Base-by-base conservation (phyloP, 2,888 invertebrate genomes). In the Parochlus steinenii region DNA sequence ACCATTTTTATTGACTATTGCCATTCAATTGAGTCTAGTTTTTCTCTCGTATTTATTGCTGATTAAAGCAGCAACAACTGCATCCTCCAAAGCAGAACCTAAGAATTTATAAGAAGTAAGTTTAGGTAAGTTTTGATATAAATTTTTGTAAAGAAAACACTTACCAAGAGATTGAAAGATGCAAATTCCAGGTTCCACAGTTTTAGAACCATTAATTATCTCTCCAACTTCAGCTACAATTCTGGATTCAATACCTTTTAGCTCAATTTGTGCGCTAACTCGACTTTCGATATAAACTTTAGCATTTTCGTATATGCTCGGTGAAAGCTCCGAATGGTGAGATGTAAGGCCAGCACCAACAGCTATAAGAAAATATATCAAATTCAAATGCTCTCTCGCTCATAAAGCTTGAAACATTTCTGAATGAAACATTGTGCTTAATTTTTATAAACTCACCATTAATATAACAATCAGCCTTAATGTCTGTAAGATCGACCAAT, bases 101-200 rank as follows among this genome's bases (percentile, higher is more conserved):
- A 43, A 31, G 51, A 53, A 43, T 39, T 41, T 40, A 43, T 23
- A 25, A 29, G 6, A 39, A 10, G 24, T 6, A 28, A 12, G 29
- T 27, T 25, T 5, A 8, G 18, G 15, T n/a, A 19, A 23, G 15
- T 16, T 33, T 14, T 23, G 19, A 36, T 11, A 37, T 35, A 6
- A 16, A n/a, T 28, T 16, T 16, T 28, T n/a, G n/a, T n/a, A 27
- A 24, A 24, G 6, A 26, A 12, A 8, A 28, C 11, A 47, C 48
- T 49, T 45, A 70, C 71, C 72, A 47, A 72, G 53, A n/a, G 71
- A 71, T 47, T 73, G 71, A 45, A 71, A 74, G n/a, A 73, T 53
- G 4, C 70, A 69, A 18, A 43, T 16, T 6, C 33, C 12, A 4
- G 12, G 6, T n/a, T 24, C 11, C 24, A 44, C 41, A 16, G 50